Evolutionary conservation across 1,140 invertebrate genomes (phyloP).

Genomic region (Trachymyrmex septentrionalis): DNA sequence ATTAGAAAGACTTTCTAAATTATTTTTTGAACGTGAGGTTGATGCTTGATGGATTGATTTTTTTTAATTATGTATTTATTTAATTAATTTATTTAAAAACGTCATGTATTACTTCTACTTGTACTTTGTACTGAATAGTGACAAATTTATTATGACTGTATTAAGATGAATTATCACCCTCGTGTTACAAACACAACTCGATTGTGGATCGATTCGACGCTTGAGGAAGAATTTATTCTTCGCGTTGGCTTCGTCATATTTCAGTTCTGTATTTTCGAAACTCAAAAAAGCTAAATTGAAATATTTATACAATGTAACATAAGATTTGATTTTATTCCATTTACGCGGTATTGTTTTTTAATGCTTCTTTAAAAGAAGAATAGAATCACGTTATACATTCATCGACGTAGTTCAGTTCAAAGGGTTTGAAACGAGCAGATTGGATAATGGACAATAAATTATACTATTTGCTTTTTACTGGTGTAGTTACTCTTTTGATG

Average conservation of each 20-base stretch:
- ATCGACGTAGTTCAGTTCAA: too few relatives aligned
- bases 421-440: conserved; percentile 10
- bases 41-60: not conserved
- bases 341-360: not conserved
- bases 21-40: not conserved
- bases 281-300: not conserved
- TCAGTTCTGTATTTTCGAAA: not conserved
- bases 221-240: not conserved
- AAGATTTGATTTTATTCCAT: not conserved
- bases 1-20: not conserved
- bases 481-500: conserved; percentile 41
- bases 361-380: not conserved
- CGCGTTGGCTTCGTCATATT: not conserved
- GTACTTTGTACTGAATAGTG: too few relatives aligned
- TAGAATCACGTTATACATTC: not conserved
- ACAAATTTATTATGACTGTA: not conserved
- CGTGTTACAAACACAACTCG: not conserved
- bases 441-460: conserved; percentile 37
- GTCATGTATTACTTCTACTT: too few relatives aligned
- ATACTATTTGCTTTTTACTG: conserved; percentile 14
- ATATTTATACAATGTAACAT: not conserved
- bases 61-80: too few relatives aligned
- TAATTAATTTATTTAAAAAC: too few relatives aligned
- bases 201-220: conserved; percentile 4
- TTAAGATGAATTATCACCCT: not conserved